phyloP scores from a whole-genome alignment of 2,113 vertebrate species.

The Brachyhypopomus occidentalis region DNA sequence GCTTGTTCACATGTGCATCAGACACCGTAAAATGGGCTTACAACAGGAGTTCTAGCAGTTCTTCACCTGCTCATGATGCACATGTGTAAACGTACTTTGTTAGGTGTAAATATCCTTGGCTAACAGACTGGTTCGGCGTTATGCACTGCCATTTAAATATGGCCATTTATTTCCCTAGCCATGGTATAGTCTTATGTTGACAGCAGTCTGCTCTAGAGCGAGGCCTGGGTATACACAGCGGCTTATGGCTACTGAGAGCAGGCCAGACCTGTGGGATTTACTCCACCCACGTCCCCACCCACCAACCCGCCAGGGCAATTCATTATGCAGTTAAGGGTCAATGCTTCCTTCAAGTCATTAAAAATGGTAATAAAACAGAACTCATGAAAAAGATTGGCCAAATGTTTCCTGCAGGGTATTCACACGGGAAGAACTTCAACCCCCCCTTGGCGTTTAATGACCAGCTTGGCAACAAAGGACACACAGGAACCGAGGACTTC shows the following conservation, averaged over 20 bases:
- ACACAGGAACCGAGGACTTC: conserved; percentile 47
- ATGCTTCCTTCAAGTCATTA: conserved; percentile 68
- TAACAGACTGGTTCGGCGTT: conserved; percentile 4
- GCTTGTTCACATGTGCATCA: conserved; percentile 33
- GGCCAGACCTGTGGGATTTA: not conserved
- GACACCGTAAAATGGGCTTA: conserved; percentile 4
- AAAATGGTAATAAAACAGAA: conserved; percentile 65
- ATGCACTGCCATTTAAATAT: conserved; percentile 3
- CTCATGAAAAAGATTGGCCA: conserved; percentile 62
- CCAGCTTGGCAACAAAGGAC: conserved; percentile 53
- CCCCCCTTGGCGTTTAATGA: conserved; percentile 59
- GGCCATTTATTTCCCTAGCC: not conserved
- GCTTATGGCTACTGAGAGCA: conserved; percentile 19
- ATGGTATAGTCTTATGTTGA: conserved; percentile 13
- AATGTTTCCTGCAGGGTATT: conserved; percentile 55
- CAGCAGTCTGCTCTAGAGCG: conserved; percentile 12
- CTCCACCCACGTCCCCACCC: conserved; percentile 22
- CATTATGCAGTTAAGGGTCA: conserved; percentile 63
- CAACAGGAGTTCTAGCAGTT: conserved; percentile 6
- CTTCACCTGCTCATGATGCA: conserved; percentile 25
- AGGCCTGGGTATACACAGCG: conserved; percentile 4
- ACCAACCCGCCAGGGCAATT: conserved; percentile 45
- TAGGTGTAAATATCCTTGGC: conserved; percentile 27
- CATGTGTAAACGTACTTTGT: conserved; percentile 34
- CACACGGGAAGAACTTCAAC: conserved; percentile 50